phyloP scores from a whole-genome alignment of 2,113 vertebrate genomes.

The Calyptommatus sinebrachiatus region DNA sequence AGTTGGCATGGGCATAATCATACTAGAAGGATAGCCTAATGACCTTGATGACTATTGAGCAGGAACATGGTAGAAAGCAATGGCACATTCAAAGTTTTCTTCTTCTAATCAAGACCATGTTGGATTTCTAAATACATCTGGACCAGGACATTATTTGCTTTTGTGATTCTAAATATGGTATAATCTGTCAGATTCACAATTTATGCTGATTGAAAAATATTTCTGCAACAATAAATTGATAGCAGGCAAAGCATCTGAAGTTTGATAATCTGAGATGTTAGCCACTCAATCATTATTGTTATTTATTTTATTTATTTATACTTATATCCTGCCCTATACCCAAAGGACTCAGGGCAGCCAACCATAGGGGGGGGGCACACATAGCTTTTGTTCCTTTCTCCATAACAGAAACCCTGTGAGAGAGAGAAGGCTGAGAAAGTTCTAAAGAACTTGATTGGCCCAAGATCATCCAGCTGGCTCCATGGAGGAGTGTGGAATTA shows the following conservation, averaged over 20 bases:
- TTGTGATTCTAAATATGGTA: not conserved
- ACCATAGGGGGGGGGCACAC: no score
- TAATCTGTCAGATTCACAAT: not conserved
- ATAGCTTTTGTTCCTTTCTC: no score
- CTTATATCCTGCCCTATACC: no score
- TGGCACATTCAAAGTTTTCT: not conserved
- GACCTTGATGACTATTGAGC: slow-evolving; percentile 14
- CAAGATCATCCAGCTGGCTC: no score
- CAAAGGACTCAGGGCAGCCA: no score
- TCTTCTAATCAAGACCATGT: not conserved
- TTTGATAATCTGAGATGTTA: not conserved
- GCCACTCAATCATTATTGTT: no score
- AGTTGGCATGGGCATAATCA: slow-evolving; percentile 27
- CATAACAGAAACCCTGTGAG: no score
- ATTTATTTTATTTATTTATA: no score
- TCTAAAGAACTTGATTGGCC: no score
- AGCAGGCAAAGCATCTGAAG: not conserved
- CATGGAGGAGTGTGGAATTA: no score
- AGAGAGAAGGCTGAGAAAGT: no score
- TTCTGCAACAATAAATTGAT: not conserved
- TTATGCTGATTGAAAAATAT: not conserved
- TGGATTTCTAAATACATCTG: not conserved
- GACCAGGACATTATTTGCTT: not conserved
- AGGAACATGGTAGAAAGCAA: slow-evolving; percentile 3
- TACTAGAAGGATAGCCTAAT: slow-evolving; percentile 11